These are phyloP conservation scores for Elephas maximus DNA, from an alignment of 2,113 vertebrate species.

Conservation along the genomic window DNA sequence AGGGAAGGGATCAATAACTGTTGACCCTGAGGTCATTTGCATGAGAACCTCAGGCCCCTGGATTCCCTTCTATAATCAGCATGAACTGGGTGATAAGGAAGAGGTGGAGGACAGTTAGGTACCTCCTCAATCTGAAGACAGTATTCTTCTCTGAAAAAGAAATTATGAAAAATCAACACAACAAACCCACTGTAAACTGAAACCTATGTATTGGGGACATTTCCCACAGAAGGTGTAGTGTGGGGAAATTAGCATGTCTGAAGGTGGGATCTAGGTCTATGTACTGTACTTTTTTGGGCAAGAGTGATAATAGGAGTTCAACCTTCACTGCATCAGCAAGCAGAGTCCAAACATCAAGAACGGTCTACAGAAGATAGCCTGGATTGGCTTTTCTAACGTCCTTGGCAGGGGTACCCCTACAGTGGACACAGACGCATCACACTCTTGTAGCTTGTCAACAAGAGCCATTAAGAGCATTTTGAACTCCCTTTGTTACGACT, in stretches of 20 bases:
- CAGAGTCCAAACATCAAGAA: background rate
- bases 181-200: background rate
- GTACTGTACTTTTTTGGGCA: background rate
- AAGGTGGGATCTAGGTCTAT: background rate
- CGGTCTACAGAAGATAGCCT: background rate
- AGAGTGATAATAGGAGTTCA: background rate
- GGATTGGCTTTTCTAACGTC: background rate
- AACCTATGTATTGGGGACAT: background rate
- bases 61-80: background rate
- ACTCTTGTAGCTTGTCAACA: background rate
- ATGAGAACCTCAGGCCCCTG: conserved; percentile 15
- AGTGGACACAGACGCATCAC: conserved; percentile 1
- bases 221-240: background rate
- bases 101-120: background rate
- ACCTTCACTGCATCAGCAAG: background rate
- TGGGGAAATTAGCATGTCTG: background rate
- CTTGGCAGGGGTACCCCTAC: background rate
- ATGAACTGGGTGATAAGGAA: background rate
- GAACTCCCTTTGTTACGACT: conserved; percentile 60
- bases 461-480: conserved; percentile 66
- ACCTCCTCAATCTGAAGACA: background rate
- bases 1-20: background rate
- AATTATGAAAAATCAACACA: conserved; percentile 12
- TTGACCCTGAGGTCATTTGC: background rate
- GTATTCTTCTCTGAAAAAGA: conserved; percentile 20